phyloP scores from a whole-genome alignment of 2,888 invertebrate species.

The Thyatira batis region DNA sequence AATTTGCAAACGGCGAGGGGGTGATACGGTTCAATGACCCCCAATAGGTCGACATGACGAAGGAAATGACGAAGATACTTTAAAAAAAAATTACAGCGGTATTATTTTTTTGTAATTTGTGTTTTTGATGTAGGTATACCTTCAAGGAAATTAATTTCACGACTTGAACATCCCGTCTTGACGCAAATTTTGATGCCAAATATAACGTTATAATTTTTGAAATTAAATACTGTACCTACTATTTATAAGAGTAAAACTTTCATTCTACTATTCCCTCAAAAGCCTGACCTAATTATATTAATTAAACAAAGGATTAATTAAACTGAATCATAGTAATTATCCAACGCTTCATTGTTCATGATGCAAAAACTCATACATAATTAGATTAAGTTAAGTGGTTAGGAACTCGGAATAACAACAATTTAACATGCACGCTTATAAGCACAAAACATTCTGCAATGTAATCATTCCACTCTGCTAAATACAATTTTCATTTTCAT shows the following conservation, averaged over 20 bases:
- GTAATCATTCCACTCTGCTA: conserved; percentile 2
- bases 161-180: too few species aligned
- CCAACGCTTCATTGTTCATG: background rate
- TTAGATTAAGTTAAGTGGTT: background rate
- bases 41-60: conserved; percentile 50
- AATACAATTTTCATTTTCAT: conserved; percentile 4
- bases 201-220: too few species aligned
- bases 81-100: conserved; percentile 14
- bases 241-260: too few species aligned
- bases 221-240: too few species aligned
- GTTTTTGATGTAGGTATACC: background rate
- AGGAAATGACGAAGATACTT: conserved; percentile 41
- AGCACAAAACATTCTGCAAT: background rate
- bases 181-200: too few species aligned
- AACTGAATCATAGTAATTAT: background rate
- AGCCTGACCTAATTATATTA: too few species aligned
- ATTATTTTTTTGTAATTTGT: conserved; percentile 4
- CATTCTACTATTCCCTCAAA: too few species aligned
- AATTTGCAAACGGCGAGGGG: conserved; percentile 47
- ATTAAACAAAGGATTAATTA: background rate
- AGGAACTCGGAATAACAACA: background rate
- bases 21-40: conserved; percentile 64
- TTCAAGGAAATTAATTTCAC: background rate
- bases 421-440: background rate
- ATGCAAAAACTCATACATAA: background rate